Evolutionary conservation across 2,113 vertebrate species (phyloP).

Genomic region (Pelecanoides urinatrix): DNA sequence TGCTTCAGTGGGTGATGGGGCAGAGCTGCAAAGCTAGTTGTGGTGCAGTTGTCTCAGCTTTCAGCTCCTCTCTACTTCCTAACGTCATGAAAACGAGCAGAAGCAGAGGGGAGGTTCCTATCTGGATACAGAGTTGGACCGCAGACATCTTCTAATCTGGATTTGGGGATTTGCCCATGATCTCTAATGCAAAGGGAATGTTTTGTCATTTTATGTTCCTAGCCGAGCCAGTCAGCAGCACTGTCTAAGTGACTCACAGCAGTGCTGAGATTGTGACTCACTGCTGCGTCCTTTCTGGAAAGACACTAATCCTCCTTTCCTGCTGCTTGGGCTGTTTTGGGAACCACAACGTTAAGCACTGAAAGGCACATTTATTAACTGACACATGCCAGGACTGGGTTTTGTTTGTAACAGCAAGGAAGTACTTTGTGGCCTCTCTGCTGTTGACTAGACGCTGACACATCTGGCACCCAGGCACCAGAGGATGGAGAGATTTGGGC

Average conservation of each 20-base stretch:
- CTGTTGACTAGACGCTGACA: constrained; percentile 25
- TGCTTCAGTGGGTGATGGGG: neutral
- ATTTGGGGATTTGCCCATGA: neutral
- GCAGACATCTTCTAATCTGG: neutral
- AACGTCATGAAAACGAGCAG: neutral
- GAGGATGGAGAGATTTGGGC: neutral
- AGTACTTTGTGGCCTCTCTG: constrained; percentile 5
- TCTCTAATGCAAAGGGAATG: constrained; percentile 22
- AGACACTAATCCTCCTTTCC: constrained; percentile 56
- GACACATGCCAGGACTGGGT: neutral
- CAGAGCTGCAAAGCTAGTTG: neutral
- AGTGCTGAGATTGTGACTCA: constrained; percentile 48
- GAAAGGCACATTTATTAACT: constrained; percentile 41
- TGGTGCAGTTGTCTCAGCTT: neutral
- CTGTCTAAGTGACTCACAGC: constrained; percentile 45
- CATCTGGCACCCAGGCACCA: constrained; percentile 41
- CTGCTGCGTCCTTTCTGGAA: constrained; percentile 56
- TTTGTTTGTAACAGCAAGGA: neutral
- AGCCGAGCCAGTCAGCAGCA: neutral
- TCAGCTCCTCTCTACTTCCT: neutral
- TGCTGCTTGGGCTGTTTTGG: constrained; percentile 39
- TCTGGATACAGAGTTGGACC: neutral
- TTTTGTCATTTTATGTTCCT: neutral
- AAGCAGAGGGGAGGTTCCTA: neutral
- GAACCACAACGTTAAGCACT: constrained; percentile 17